These are phyloP conservation scores for Leistus spinibarbis DNA, from an alignment of 2,888 invertebrate genomes.

Conservation along the genomic window DNA sequence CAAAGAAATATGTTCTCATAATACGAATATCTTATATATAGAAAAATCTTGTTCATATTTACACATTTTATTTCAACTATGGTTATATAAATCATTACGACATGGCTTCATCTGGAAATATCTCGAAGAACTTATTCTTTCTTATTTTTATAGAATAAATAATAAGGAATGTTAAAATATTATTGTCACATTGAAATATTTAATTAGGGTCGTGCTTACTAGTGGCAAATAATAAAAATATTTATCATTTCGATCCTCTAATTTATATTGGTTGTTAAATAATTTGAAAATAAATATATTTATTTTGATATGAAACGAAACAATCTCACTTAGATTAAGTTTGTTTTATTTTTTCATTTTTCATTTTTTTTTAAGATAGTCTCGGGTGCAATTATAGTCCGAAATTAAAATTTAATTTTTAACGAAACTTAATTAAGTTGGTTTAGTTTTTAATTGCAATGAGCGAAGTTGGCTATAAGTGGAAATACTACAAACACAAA, in stretches of 20 bases:
- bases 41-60: not conserved
- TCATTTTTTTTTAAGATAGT: not conserved
- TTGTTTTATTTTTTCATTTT: not conserved
- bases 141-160: no score
- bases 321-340: not conserved
- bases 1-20: not conserved
- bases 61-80: not conserved
- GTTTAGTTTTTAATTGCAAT: conserved; percentile 2
- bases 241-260: no score
- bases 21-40: not conserved
- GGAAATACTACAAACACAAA: not conserved
- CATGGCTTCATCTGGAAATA: no score
- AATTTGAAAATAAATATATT: no score
- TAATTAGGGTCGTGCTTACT: no score
- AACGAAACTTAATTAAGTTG: not conserved
- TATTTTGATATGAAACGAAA: not conserved
- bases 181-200: no score
- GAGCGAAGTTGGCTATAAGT: not conserved
- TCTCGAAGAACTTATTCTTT: no score
- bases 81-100: not conserved
- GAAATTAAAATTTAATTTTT: not conserved
- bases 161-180: no score
- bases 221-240: no score
- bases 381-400: not conserved
- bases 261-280: no score